phyloP scores from a whole-genome alignment of 1,140 invertebrate genomes.

The Anagrus nilaparvatae region DNA sequence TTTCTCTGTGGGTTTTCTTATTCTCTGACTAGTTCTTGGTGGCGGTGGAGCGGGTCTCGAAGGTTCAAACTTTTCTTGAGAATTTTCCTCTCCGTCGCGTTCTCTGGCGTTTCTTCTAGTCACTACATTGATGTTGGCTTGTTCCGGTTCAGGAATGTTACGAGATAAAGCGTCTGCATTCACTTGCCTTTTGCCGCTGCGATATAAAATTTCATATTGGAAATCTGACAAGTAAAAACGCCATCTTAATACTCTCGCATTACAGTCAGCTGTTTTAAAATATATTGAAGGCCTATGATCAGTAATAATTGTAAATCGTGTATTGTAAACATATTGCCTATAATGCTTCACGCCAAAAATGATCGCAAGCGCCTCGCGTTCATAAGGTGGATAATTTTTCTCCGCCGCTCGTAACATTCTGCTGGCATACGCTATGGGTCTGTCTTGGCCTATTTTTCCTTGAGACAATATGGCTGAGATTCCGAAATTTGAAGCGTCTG shows the following conservation, averaged over 20 bases:
- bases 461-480: slow-evolving; percentile 28
- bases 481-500: slow-evolving; percentile 25
- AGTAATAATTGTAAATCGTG: not conserved
- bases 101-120: too few relatives aligned
- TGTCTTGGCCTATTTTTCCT: not conserved
- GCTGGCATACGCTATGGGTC: slow-evolving; percentile 37
- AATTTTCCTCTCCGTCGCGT: too few relatives aligned
- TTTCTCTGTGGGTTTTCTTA: slow-evolving; percentile 24
- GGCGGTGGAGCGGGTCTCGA: slow-evolving; percentile 31
- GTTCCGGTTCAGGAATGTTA: too few relatives aligned
- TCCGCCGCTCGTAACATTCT: slow-evolving; percentile 33
- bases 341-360: slow-evolving; percentile 35
- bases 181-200: too few relatives aligned
- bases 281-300: slow-evolving; percentile 23
- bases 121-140: too few relatives aligned
- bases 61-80: too few relatives aligned
- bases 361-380: slow-evolving; percentile 41
- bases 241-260: too few relatives aligned
- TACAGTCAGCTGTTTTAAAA: too few relatives aligned
- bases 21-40: slow-evolving; percentile 37
- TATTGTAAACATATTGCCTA: slow-evolving; percentile 12
- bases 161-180: too few relatives aligned
- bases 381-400: slow-evolving; percentile 39
- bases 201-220: too few relatives aligned
- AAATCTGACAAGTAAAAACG: too few relatives aligned